phyloP scores from a whole-genome alignment of 2,888 invertebrate species.

The Drosophila pseudotakahashii region DNA sequence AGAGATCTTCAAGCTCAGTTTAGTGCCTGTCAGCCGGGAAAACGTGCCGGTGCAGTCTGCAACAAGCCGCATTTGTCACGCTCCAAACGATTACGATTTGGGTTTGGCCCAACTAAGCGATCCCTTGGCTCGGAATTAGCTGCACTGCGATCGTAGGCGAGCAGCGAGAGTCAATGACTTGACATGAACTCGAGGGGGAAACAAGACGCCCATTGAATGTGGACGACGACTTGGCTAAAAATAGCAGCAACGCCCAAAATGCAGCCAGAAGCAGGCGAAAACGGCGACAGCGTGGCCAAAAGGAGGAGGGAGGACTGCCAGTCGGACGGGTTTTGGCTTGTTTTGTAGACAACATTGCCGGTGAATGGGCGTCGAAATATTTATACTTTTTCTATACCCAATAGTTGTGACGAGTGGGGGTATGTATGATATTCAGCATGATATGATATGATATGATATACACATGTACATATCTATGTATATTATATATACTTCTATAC shows the following conservation, averaged over 20 bases:
- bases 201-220: conserved; percentile 55
- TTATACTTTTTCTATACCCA: conserved; percentile 11
- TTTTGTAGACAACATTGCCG: conserved; percentile 44
- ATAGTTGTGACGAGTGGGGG: conserved; percentile 6
- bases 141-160: conserved; percentile 42
- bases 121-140: conserved; percentile 4
- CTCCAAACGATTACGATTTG: conserved; percentile 17
- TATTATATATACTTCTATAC: too few relatives aligned
- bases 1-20: conserved; percentile 16
- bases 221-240: conserved; percentile 58
- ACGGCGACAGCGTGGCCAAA: conserved; percentile 10
- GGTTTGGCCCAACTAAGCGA: conserved; percentile 17
- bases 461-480: too few relatives aligned
- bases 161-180: conserved; percentile 67
- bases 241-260: conserved; percentile 49
- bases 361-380: conserved; percentile 34
- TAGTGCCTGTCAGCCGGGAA: conserved; percentile 2
- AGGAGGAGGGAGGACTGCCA: conserved; percentile 10
- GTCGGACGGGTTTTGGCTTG: conserved; percentile 32
- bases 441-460: too few relatives aligned
- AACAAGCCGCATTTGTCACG: conserved; percentile 29
- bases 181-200: conserved; percentile 64
- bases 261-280: conserved; percentile 27
- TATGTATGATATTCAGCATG: background rate
- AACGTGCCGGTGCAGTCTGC: conserved; percentile 11